Evolutionary conservation across 2,113 vertebrate genomes (phyloP).

Genomic region (Microtus ochrogaster): DNA sequence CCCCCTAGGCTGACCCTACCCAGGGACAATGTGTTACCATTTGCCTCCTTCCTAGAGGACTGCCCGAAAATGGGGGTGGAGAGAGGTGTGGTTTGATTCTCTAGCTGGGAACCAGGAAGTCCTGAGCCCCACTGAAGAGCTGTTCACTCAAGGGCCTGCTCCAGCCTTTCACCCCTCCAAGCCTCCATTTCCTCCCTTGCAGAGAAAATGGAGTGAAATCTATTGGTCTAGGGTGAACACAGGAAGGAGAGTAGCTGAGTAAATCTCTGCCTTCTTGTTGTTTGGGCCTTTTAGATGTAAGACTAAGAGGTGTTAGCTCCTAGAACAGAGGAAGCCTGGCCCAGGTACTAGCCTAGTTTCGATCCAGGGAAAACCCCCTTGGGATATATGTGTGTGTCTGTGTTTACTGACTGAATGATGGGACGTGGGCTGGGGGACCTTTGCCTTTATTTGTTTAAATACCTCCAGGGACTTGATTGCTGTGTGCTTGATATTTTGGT

Average conservation of each 20-base stretch:
- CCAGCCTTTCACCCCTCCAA: constrained; percentile 67
- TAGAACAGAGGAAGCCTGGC: constrained; percentile 43
- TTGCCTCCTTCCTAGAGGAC: constrained; percentile 62
- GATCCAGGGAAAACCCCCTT: constrained; percentile 1
- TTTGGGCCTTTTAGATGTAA: constrained; percentile 41
- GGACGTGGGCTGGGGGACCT: background rate
- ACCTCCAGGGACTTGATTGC: constrained; percentile 20
- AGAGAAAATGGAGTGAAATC: constrained; percentile 67
- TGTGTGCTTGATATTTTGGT: background rate
- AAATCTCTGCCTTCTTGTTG: constrained; percentile 46
- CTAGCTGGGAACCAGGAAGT: constrained; percentile 83
- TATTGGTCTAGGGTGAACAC: constrained; percentile 37
- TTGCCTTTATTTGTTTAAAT: constrained; percentile 57
- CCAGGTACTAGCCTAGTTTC: constrained; percentile 10
- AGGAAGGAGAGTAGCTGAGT: constrained; percentile 41
- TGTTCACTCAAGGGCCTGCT: constrained; percentile 75
- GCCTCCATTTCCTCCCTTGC: constrained; percentile 65
- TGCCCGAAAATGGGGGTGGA: constrained; percentile 73
- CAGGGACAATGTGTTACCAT: constrained; percentile 28
- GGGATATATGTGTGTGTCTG: background rate
- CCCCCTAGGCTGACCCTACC: background rate
- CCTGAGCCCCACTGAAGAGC: constrained; percentile 71
- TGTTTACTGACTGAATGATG: constrained; percentile 49
- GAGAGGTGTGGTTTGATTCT: constrained; percentile 79
- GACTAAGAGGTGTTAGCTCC: background rate